These are phyloP conservation scores for Apis laboriosa DNA, from an alignment of 1,140 invertebrate genomes.

Conservation along the genomic window DNA sequence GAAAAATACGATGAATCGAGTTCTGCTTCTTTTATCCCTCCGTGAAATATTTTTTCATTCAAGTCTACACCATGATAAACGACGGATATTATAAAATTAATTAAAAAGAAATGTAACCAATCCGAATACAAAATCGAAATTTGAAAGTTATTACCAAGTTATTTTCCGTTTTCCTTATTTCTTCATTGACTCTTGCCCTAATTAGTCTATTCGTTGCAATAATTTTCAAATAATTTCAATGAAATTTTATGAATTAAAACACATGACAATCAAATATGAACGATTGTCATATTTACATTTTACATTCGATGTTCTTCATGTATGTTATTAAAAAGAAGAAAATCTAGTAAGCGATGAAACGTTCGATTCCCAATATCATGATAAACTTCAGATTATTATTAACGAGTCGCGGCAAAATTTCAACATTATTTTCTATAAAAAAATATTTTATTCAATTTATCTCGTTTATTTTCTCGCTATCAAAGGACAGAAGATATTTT, in stretches of 20 bases:
- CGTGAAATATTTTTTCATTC: neutral
- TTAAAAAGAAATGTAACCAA: neutral
- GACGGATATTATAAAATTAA: neutral
- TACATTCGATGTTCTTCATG: neutral
- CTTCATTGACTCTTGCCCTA: neutral
- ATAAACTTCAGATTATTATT: neutral
- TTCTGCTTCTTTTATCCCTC: neutral
- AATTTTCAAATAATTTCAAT: neutral
- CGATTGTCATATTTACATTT: constrained; percentile 17
- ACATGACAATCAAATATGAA: neutral
- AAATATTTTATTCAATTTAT: neutral
- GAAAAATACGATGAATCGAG: constrained; percentile 25
- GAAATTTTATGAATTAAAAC: too few species aligned
- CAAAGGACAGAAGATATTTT: too few species aligned
- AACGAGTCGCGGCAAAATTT: too few species aligned
- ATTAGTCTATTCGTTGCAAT: neutral
- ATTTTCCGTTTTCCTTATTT: too few species aligned
- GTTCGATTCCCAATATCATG: neutral
- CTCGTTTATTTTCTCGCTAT: too few species aligned
- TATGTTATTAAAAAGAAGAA: too few species aligned
- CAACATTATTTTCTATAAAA: too few species aligned
- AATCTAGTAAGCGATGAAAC: neutral
- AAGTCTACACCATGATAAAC: neutral
- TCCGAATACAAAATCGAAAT: neutral
- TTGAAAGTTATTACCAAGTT: neutral